Conservation (phyloP, 2,888 invertebrate genomes). For the Tribolium freemani region DNA sequence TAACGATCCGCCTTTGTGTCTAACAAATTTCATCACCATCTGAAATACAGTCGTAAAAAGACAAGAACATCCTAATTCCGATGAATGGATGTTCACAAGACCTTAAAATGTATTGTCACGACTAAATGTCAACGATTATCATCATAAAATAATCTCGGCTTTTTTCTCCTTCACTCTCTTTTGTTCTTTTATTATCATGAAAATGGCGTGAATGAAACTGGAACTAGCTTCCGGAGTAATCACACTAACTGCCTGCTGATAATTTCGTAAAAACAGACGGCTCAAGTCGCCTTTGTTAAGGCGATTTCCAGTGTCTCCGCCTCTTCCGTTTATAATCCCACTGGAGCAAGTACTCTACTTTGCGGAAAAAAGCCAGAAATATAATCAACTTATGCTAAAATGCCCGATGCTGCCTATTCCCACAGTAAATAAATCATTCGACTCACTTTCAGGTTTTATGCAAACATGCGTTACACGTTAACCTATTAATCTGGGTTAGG, state of each 20-base stretch:
- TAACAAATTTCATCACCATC: constrained; percentile 32
- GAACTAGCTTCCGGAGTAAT: constrained; percentile 30
- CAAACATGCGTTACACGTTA: too few relatives aligned
- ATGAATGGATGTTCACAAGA: constrained; percentile 19
- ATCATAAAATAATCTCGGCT: constrained; percentile 26
- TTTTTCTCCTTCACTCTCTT: neutral
- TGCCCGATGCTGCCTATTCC: neutral
- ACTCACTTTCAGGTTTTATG: too few relatives aligned
- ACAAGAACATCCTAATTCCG: constrained; percentile 13
- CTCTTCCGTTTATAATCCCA: constrained; percentile 27
- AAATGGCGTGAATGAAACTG: constrained; percentile 24
- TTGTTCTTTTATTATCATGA: constrained; percentile 33
- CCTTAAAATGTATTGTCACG: constrained; percentile 20
- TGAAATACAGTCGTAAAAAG: constrained; percentile 1
- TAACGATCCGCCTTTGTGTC: constrained; percentile 37
- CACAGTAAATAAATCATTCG: too few relatives aligned
- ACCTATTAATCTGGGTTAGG: too few relatives aligned
- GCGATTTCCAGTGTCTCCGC: constrained; percentile 29
- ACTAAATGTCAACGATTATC: constrained; percentile 16
- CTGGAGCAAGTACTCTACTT: neutral
- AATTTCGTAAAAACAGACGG: constrained; percentile 37
- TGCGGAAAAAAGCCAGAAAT: neutral
- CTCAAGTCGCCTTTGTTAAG: constrained; percentile 34
- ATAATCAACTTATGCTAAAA: neutral
- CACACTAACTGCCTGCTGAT: constrained; percentile 38